Base-by-base conservation (phyloP, 2,113 vertebrate genomes). In the Leuciscus idus region DNA sequence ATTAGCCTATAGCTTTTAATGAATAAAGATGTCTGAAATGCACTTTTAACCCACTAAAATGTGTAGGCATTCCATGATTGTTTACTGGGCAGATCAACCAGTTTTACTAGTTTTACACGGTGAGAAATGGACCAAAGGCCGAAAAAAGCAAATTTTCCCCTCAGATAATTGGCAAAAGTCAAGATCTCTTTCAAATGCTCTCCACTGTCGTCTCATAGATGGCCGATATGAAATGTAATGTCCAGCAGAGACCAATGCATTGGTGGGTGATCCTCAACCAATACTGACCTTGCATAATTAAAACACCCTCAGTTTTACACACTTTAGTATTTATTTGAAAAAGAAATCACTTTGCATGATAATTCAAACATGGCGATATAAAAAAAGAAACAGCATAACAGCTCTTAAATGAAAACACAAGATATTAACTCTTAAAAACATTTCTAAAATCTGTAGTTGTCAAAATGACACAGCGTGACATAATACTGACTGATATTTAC, bases 401-500 rank as follows among this genome's bases (percentile, higher is more conserved):
- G 77, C 85, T 74, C 76, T 89, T 74, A 93, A 93, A 61, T 92
- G 89, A 94, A 82, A 81, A 86, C 92, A 79, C 92, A 88, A 90
- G 90, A 92, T 91, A 88, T 90, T 91, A 93, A 89, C 28, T 77
- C 46, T 83, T 83, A 77, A 85, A 89, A 84, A 85, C 85, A 85
- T 87, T 87, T 68, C 84, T 89, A 78, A 83, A 89, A 85, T 87
- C 85, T 87, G 73, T 72, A 64, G 12, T 62, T 61, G 55, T 43
- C 77, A 36, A 82, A 77, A 85, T 74, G 83, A 77, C 75, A 83
- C 80, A 73, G 64, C 48, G 88, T 88, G 33, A 84, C 7, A 91
- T 95, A 95, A 96, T 95, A 94, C 96, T 95, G 96, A 95, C 39
- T n/a, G 66, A 92, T 89, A 93, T 94, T 90, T 91, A 91, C 30